Evolutionary conservation across 2,888 invertebrate species (phyloP).

Genomic region (Amorpha juglandis): DNA sequence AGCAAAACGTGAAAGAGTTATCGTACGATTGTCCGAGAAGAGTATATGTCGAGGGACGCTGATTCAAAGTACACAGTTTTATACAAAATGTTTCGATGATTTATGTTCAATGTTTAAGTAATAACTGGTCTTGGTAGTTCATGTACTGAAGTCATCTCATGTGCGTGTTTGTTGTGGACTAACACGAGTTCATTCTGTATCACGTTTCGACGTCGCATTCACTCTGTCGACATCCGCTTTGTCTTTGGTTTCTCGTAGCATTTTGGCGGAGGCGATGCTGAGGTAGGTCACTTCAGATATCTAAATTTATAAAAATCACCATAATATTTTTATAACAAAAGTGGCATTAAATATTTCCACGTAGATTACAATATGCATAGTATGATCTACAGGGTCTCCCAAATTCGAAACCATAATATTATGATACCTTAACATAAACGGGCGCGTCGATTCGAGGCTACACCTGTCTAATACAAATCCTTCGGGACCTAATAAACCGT

Average conservation of each 20-base stretch:
- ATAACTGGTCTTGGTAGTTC: slow-evolving; percentile 77
- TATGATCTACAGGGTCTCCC: too few species aligned
- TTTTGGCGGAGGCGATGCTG: slow-evolving; percentile 49
- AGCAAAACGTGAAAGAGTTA: slow-evolving; percentile 70
- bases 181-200: slow-evolving; percentile 67
- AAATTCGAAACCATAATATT: too few species aligned
- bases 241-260: slow-evolving; percentile 74
- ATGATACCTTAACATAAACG: too few species aligned
- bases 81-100: slow-evolving; percentile 59
- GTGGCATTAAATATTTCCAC: too few species aligned
- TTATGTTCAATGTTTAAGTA: slow-evolving; percentile 63
- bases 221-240: slow-evolving; percentile 75
- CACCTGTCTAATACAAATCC: too few species aligned
- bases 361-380: too few species aligned
- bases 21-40: slow-evolving; percentile 57
- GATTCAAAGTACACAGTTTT: slow-evolving; percentile 62
- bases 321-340: too few species aligned
- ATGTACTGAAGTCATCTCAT: slow-evolving; percentile 74
- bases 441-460: too few species aligned
- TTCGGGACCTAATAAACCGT: too few species aligned
- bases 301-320: neutral
- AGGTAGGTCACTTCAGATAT: slow-evolving; percentile 25
- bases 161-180: slow-evolving; percentile 74
- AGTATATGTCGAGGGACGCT: slow-evolving; percentile 59
- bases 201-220: slow-evolving; percentile 59